Conservation (phyloP, 2,888 invertebrate genomes). For the Suillia variegata region DNA sequence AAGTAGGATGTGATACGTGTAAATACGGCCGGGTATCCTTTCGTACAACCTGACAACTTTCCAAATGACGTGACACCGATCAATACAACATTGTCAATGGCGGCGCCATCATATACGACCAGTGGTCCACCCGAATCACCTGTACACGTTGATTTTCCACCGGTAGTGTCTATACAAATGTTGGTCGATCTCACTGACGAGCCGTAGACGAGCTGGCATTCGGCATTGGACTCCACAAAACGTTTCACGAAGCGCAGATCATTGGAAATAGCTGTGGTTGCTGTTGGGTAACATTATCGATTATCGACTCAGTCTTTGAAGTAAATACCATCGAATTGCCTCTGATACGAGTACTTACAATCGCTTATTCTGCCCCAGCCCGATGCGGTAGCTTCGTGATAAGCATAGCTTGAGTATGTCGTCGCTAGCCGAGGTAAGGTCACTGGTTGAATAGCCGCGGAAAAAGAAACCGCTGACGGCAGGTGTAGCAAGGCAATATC, state of each 20-base stretch:
- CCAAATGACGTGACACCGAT: constrained; percentile 40
- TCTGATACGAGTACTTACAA: constrained; percentile 20
- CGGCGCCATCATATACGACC: constrained; percentile 17
- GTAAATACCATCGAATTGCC: too few species aligned
- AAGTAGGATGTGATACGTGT: constrained; percentile 32
- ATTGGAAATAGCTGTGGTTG: constrained; percentile 8
- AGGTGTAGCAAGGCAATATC: constrained; percentile 32
- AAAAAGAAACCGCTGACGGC: background rate
- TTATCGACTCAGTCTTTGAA: background rate
- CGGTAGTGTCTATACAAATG: constrained; percentile 37
- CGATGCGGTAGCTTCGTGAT: constrained; percentile 26
- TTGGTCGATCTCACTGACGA: constrained; percentile 24
- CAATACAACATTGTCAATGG: constrained; percentile 16
- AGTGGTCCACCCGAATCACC: constrained; percentile 43
- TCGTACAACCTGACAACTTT: constrained; percentile 33
- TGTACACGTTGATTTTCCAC: constrained; percentile 34
- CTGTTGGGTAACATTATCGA: constrained; percentile 24
- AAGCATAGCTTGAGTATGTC: constrained; percentile 17
- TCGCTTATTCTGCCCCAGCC: constrained; percentile 40
- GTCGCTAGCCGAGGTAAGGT: constrained; percentile 19
- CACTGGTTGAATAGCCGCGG: constrained; percentile 13
- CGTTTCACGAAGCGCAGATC: constrained; percentile 19
- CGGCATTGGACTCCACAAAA: constrained; percentile 29
- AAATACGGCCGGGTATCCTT: constrained; percentile 35
- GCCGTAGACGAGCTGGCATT: constrained; percentile 23